phyloP scores from a whole-genome alignment of 1,140 invertebrate genomes.

The Charaxes varanes region DNA sequence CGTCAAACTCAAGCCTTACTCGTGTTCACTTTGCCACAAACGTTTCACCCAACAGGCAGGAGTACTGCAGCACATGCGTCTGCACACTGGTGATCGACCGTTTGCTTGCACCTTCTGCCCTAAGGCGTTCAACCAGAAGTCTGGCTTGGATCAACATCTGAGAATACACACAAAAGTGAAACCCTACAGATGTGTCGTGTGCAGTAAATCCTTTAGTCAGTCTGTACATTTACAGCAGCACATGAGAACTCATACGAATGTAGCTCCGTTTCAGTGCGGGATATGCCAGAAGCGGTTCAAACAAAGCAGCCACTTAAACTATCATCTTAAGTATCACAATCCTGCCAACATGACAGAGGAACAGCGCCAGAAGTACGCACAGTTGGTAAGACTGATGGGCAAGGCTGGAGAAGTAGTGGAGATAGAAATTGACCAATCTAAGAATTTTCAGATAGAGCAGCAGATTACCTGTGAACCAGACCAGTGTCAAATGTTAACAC shows the following conservation, averaged over 20 bases:
- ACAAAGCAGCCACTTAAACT: slow-evolving; percentile 64
- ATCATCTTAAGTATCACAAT: slow-evolving; percentile 60
- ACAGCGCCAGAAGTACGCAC: slow-evolving; percentile 34
- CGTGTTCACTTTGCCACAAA: slow-evolving; percentile 55
- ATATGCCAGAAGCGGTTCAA: slow-evolving; percentile 76
- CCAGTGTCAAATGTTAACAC: too few relatives aligned
- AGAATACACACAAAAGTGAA: slow-evolving; percentile 76
- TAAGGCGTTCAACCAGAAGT: slow-evolving; percentile 90
- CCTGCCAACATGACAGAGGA: slow-evolving; percentile 38
- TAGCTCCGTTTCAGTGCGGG: slow-evolving; percentile 83
- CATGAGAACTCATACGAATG: slow-evolving; percentile 75
- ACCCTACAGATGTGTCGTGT: slow-evolving; percentile 81
- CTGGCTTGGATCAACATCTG: slow-evolving; percentile 76
- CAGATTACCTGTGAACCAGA: too few relatives aligned
- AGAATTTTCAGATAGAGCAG: too few relatives aligned
- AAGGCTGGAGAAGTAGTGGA: slow-evolving; percentile 6
- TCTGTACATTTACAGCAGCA: slow-evolving; percentile 65
- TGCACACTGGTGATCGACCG: slow-evolving; percentile 82
- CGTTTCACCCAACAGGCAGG: slow-evolving; percentile 62
- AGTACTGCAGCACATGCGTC: slow-evolving; percentile 71
- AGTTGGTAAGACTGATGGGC: slow-evolving; percentile 30
- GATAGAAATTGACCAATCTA: background rate
- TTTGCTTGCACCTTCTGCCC: slow-evolving; percentile 89
- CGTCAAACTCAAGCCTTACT: slow-evolving; percentile 55
- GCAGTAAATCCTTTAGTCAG: slow-evolving; percentile 78